phyloP scores from a whole-genome alignment of 2,113 vertebrate genomes.

The Setophaga kirtlandii region DNA sequence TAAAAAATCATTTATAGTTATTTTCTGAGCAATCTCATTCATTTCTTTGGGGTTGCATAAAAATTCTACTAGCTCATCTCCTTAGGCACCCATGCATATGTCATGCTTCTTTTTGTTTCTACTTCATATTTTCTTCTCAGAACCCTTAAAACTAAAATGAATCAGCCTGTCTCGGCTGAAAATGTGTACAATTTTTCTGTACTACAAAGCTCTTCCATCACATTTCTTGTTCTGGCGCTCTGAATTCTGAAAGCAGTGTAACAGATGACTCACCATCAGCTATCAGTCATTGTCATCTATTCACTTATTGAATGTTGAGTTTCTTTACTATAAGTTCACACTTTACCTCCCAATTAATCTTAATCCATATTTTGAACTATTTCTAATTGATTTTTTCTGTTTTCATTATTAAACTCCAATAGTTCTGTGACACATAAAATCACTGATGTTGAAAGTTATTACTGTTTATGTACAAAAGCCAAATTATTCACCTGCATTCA shows the following conservation, averaged over 20 bases:
- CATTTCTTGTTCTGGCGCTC: background rate
- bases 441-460: background rate
- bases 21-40: background rate
- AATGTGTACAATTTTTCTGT: background rate
- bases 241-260: background rate
- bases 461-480: background rate
- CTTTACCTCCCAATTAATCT: background rate
- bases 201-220: background rate
- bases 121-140: background rate
- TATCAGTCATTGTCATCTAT: background rate
- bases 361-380: background rate
- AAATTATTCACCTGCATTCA: background rate
- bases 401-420: background rate
- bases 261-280: slow-evolving; percentile 4
- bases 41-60: background rate
- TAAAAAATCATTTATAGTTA: background rate
- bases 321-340: background rate
- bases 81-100: background rate
- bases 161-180: background rate
- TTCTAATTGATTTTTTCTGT: background rate
- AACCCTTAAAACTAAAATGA: background rate
- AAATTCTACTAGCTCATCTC: background rate
- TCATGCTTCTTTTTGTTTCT: background rate
- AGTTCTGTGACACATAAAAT: background rate
- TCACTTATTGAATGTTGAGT: background rate